Percentiles rank a stretch among this genome's conserved stretches.
These are phyloP conservation scores for Leistus spinibarbis DNA, from an alignment of 2,888 invertebrate species.

Conservation along the genomic window DNA sequence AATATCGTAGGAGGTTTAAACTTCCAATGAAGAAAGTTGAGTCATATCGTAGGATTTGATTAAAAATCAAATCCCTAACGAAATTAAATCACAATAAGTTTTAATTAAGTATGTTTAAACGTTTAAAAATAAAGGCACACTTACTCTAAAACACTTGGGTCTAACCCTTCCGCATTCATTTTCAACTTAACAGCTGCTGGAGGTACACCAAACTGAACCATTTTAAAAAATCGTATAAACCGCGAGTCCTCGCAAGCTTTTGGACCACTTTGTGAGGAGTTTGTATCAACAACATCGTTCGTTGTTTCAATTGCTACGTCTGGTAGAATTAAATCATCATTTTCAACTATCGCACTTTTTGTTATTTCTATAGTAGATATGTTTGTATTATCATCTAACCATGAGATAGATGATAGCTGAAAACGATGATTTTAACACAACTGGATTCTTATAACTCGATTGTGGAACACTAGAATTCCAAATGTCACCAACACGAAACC, in stretches of 20 bases:
- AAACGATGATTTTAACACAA: constrained; percentile 41
- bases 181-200: constrained; percentile 79
- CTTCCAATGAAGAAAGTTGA: too few species aligned
- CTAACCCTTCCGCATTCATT: constrained; percentile 81
- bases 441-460: background rate
- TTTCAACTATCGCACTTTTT: constrained; percentile 42
- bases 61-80: too few species aligned
- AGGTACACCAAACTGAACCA: constrained; percentile 90
- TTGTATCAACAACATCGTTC: constrained; percentile 39
- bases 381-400: constrained; percentile 51
- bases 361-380: constrained; percentile 24
- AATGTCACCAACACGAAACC: background rate
- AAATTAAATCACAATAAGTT: too few species aligned
- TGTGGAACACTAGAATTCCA: constrained; percentile 4
- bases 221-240: constrained; percentile 83
- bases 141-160: constrained; percentile 74
- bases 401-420: constrained; percentile 65
- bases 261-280: constrained; percentile 45
- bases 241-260: constrained; percentile 65
- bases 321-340: constrained; percentile 46
- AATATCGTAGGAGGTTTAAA: too few species aligned
- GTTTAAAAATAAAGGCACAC: too few species aligned
- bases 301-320: constrained; percentile 43
- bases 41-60: too few species aligned
- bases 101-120: too few species aligned